Percentiles rank a stretch among this genome's conserved stretches.
Evolutionary conservation across 2,113 vertebrate species (phyloP).

Genomic region (Zonotrichia leucophrys): DNA sequence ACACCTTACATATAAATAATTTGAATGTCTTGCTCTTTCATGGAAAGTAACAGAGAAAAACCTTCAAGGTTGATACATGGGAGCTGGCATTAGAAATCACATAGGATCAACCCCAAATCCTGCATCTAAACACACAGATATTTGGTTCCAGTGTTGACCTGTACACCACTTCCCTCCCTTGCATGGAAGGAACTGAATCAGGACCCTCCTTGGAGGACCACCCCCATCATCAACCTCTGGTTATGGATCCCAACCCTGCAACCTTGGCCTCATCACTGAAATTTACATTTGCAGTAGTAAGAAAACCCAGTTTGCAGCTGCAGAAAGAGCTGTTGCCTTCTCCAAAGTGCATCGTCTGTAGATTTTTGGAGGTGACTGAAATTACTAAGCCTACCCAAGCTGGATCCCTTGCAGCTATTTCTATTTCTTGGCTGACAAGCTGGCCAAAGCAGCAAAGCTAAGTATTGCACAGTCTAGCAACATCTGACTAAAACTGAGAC

Average conservation of each 20-base stretch:
- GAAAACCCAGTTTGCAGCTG: neutral
- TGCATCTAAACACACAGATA: neutral
- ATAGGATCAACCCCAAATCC: neutral
- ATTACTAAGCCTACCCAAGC: neutral
- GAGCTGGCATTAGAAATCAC: conserved; percentile 26
- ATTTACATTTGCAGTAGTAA: neutral
- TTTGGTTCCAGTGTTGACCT: neutral
- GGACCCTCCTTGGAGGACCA: neutral
- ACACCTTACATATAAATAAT: conserved; percentile 47
- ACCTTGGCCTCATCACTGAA: neutral
- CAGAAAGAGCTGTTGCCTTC: neutral
- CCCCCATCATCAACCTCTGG: conserved; percentile 34
- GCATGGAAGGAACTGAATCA: neutral
- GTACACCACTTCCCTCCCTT: neutral
- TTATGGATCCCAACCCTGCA: neutral
- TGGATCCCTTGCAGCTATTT: neutral
- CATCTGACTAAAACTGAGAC: conserved; percentile 1
- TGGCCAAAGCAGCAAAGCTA: neutral
- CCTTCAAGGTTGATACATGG: conserved; percentile 67
- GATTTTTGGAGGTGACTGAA: neutral
- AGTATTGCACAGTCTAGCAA: neutral
- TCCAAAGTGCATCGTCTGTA: neutral
- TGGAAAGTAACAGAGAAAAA: conserved; percentile 81
- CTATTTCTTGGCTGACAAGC: conserved; percentile 25
- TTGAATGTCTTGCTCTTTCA: conserved; percentile 77